These are phyloP conservation scores for Acanthosoma haemorrhoidale DNA, from an alignment of 2,888 invertebrate species.

Conservation along the genomic window DNA sequence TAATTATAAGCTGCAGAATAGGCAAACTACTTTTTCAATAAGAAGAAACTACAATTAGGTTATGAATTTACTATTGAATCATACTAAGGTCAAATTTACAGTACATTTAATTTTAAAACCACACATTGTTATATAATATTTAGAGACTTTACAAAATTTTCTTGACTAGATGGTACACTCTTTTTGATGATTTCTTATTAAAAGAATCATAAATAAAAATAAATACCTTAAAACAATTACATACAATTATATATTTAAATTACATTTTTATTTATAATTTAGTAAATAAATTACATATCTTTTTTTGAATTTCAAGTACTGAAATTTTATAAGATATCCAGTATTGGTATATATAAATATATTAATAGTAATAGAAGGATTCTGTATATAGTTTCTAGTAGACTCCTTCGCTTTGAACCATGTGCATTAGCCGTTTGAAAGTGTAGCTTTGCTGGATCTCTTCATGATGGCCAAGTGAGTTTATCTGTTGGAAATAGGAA, in stretches of 20 bases:
- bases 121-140: neutral
- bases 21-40: neutral
- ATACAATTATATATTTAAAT: slow-evolving; percentile 15
- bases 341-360: neutral
- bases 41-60: neutral
- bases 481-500: slow-evolving; percentile 51
- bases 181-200: slow-evolving; percentile 21
- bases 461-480: slow-evolving; percentile 63
- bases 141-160: slow-evolving; percentile 10
- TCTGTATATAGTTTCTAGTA: slow-evolving; percentile 24
- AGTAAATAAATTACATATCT: slow-evolving; percentile 5
- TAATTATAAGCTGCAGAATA: neutral
- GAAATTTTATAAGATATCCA: slow-evolving; percentile 14
- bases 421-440: slow-evolving; percentile 87
- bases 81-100: neutral
- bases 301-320: slow-evolving; percentile 2
- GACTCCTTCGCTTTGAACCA: slow-evolving; percentile 51
- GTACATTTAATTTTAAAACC: slow-evolving; percentile 15
- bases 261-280: slow-evolving; percentile 3
- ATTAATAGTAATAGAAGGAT: neutral
- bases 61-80: neutral
- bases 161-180: slow-evolving; percentile 30
- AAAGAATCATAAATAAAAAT: slow-evolving; percentile 21
- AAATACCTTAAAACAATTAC: slow-evolving; percentile 21
- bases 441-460: slow-evolving; percentile 86